A percentile compares a stretch with the other conserved stretches of the same genome.
phyloP scores from a whole-genome alignment of 2,888 invertebrate species.

The Tetranychus piercei region DNA sequence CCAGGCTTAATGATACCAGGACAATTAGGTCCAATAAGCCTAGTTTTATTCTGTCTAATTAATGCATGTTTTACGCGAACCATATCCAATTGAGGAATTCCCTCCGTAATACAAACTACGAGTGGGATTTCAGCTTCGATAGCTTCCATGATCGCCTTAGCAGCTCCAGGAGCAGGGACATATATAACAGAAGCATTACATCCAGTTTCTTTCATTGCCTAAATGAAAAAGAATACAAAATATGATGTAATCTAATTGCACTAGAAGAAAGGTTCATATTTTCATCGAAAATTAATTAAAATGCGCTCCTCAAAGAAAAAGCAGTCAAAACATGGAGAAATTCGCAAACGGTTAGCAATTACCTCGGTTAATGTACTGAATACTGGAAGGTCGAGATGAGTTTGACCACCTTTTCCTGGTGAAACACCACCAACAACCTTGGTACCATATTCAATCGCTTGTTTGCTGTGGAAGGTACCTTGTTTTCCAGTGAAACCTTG shows the following conservation, averaged over 20 bases:
- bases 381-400: constrained; percentile 69
- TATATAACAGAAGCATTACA: constrained; percentile 86
- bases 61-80: constrained; percentile 86
- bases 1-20: constrained; percentile 55
- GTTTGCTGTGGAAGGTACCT: constrained; percentile 49
- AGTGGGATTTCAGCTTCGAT: constrained; percentile 86
- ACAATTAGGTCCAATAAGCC: constrained; percentile 93
- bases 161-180: constrained; percentile 79
- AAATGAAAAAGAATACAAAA: not conserved
- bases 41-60: constrained; percentile 64
- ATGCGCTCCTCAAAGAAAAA: not conserved
- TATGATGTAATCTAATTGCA: constrained; percentile 1
- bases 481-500: constrained; percentile 98
- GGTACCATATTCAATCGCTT: constrained; percentile 94
- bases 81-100: constrained; percentile 94
- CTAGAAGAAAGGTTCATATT: no score
- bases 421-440: constrained; percentile 66
- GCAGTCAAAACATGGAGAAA: not conserved
- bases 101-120: constrained; percentile 97
- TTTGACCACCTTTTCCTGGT: constrained; percentile 63
- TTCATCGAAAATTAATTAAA: no score
- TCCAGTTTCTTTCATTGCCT: constrained; percentile 69
- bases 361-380: constrained; percentile 50
- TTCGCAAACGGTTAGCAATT: constrained; percentile 19
- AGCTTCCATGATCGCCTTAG: constrained; percentile 74